These are phyloP conservation scores for Australoheros facetus DNA, from an alignment of 2,797 vertebrate species.

Conservation along the genomic window DNA sequence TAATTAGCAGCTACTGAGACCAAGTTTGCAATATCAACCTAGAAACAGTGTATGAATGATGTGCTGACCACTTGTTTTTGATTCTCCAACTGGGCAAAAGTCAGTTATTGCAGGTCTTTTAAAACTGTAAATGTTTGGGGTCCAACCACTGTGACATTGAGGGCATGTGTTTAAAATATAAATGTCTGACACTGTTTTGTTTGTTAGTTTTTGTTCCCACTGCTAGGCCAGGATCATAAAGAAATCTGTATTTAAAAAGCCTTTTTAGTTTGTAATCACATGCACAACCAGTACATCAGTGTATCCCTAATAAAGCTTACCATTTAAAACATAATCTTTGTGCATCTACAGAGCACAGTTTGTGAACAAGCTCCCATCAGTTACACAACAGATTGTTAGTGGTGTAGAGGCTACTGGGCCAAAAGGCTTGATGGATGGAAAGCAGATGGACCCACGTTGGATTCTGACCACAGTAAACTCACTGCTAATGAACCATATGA, in stretches of 20 bases:
- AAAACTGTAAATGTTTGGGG: no score
- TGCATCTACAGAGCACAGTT: not conserved
- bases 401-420: fast-evolving
- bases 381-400: not conserved
- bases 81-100: fast-evolving
- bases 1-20: constrained; percentile 3
- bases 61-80: fast-evolving
- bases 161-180: no score
- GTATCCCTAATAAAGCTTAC: not conserved
- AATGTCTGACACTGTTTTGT: no score
- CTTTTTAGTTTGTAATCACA: not conserved
- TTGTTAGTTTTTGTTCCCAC: no score
- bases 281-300: not conserved
- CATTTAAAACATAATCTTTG: not conserved
- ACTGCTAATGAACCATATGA: not conserved
- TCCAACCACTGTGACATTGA: no score
- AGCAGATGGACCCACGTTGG: not conserved
- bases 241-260: no score
- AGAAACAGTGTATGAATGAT: fast-evolving
- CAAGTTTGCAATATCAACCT: fast-evolving
- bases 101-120: no score
- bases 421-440: not conserved
- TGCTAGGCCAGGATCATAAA: no score
- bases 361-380: not conserved
- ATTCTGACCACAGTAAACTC: not conserved